Base-by-base conservation (phyloP, 2,888 invertebrate species). In the Periphyllus acericola region DNA sequence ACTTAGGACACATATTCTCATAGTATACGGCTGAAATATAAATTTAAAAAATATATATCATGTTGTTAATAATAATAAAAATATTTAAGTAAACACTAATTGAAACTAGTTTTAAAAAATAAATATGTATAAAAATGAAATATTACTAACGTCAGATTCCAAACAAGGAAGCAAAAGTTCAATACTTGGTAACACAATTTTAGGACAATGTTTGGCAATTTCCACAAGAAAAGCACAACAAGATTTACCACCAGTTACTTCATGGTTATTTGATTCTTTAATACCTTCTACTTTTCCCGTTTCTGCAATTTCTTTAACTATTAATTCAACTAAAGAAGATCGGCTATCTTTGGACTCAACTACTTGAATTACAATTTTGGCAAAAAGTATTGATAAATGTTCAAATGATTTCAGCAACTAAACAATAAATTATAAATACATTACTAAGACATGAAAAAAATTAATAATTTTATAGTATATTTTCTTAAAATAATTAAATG, bases 1-100 rank as follows among this genome's bases (percentile, higher is more conserved):
- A 89, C 95, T 95, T 74, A 98, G 92, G 68, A 96, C 95, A 90
- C 96, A 95, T 92, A 96, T 97, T 84, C 98, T 94, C 91, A 94
- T 92, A 0, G 92, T 90, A 90, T 94, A 94, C 34, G 93, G 92
- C 93, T 94, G 90, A 40, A 91, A 91, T 89, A 32, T 88, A 46
- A 29, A 29, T 83, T 66, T 76, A 32, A 40, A 40, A 32, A 32
- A 66, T 68, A 32, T 19, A n/a, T 11, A 17, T 46, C 25, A 76
- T 60, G 60, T 21, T 29, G 40, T 21, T 74, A n/a, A 82, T 25
- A 52, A 80, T 46, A 17, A 79, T 68, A 79, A 36, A 72, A 89
- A 88, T 40, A 88, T 40, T 60, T 60, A 55, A 60, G 34, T 66
- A 74, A 55, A 36, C 17, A 14, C 21, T 17, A 29, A 79, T 72